Evolutionary conservation across 2,888 invertebrate species (phyloP).

Genomic region (Ophion slaviceki): DNA sequence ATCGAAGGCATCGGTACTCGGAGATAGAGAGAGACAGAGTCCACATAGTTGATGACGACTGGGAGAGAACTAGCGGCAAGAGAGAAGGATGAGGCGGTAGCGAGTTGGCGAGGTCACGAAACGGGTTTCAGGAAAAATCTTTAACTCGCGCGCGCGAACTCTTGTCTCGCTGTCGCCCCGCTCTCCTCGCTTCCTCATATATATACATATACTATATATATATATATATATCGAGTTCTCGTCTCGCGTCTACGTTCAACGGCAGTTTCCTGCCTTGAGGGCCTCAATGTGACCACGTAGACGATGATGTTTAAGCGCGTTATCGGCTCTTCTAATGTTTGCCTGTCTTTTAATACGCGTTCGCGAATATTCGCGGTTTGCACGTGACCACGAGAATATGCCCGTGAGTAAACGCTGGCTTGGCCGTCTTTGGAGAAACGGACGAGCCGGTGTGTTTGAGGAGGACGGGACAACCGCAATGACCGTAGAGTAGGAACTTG

Average conservation of each 20-base stretch:
- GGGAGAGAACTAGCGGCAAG: background rate
- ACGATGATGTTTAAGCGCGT: constrained; percentile 53
- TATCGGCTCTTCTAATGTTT: constrained; percentile 60
- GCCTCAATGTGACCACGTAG: constrained; percentile 49
- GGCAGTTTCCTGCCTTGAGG: constrained; percentile 37
- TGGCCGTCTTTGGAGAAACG: background rate
- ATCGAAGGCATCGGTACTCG: background rate
- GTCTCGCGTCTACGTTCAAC: constrained; percentile 50
- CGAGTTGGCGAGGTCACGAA: constrained; percentile 75
- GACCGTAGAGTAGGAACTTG: background rate
- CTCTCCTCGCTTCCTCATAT: constrained; percentile 23
- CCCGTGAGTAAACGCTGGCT: background rate
- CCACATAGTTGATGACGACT: background rate
- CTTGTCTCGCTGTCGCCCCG: constrained; percentile 66
- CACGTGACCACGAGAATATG: constrained; percentile 10
- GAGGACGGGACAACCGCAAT: background rate
- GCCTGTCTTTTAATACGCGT: constrained; percentile 60
- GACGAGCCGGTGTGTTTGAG: background rate
- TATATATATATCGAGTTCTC: background rate
- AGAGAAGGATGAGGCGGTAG: constrained; percentile 67
- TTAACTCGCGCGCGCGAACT: constrained; percentile 69
- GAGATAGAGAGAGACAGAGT: background rate
- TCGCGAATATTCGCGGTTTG: constrained; percentile 46
- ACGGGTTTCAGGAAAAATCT: constrained; percentile 79
- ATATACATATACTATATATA: background rate